Conservation (phyloP, 1,140 invertebrate species). For the Reticulitermes speratus region DNA sequence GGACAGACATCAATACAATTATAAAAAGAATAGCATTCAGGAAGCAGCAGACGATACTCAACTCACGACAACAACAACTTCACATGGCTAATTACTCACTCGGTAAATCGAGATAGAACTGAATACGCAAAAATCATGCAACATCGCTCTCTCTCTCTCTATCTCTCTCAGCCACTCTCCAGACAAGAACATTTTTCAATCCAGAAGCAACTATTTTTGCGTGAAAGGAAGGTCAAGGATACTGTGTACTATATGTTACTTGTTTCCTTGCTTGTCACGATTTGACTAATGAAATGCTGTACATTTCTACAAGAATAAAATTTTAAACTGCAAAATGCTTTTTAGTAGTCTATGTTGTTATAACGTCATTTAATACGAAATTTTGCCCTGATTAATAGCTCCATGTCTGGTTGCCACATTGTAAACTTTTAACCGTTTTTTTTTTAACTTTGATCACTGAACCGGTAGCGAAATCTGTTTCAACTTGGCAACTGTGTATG, state of each 20-base stretch:
- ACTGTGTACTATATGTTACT: not conserved
- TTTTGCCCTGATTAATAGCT: not conserved
- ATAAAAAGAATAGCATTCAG: no score
- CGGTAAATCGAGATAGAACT: not conserved
- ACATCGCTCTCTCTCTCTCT: not conserved
- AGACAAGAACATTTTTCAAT: not conserved
- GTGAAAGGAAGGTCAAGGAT: not conserved
- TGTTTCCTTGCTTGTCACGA: not conserved
- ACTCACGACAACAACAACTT: no score
- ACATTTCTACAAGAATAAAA: not conserved
- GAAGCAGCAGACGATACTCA: no score
- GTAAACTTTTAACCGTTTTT: not conserved
- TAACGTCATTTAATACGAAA: not conserved
- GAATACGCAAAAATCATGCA: not conserved
- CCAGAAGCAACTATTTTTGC: not conserved
- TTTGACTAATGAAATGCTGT: not conserved
- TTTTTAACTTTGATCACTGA: not conserved
- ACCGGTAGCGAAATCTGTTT: not conserved
- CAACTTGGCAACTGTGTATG: conserved; percentile 4
- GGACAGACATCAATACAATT: no score
- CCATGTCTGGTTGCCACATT: not conserved
- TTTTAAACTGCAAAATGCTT: not conserved
- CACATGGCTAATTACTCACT: no score
- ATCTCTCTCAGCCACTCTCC: not conserved
- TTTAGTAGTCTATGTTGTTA: not conserved